Conservation (phyloP, 2,113 vertebrate genomes). For the Suricata suricatta region DNA sequence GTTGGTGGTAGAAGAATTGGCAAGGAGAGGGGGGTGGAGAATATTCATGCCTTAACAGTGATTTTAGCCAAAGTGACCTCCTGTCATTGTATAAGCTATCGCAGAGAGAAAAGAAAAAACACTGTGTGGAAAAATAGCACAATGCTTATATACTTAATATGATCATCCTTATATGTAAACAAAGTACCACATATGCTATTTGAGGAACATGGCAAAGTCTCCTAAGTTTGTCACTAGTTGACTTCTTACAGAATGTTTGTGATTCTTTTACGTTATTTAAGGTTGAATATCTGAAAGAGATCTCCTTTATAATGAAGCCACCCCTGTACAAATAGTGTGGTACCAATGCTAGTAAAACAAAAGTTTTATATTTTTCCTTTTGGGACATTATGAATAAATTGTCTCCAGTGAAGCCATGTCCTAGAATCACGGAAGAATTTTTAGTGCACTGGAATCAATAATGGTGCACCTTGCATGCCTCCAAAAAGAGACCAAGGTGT, state of each 20-base stretch:
- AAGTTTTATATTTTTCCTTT: neutral
- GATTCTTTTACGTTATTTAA: neutral
- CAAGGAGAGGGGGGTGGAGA: neutral
- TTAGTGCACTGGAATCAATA: neutral
- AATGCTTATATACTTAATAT: neutral
- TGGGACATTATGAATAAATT: neutral
- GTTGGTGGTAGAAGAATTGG: neutral
- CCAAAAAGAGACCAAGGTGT: neutral
- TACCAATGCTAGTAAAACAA: neutral
- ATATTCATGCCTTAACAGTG: neutral
- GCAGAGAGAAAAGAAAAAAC: neutral
- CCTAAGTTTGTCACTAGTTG: neutral
- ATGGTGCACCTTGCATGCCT: accelerated
- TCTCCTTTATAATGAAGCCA: neutral
- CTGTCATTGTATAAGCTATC: neutral
- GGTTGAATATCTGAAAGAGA: neutral
- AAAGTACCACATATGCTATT: neutral
- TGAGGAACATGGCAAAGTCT: neutral
- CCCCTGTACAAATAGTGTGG: neutral
- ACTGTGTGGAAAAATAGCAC: neutral
- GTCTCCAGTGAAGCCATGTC: neutral
- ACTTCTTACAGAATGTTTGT: neutral
- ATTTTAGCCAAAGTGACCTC: neutral
- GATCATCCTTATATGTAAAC: neutral
- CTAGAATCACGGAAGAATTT: neutral